A percentile compares a stretch with the other conserved stretches of the same genome.
phyloP scores from a whole-genome alignment of 2,113 vertebrate species.

The Dasypus novemcinctus region DNA sequence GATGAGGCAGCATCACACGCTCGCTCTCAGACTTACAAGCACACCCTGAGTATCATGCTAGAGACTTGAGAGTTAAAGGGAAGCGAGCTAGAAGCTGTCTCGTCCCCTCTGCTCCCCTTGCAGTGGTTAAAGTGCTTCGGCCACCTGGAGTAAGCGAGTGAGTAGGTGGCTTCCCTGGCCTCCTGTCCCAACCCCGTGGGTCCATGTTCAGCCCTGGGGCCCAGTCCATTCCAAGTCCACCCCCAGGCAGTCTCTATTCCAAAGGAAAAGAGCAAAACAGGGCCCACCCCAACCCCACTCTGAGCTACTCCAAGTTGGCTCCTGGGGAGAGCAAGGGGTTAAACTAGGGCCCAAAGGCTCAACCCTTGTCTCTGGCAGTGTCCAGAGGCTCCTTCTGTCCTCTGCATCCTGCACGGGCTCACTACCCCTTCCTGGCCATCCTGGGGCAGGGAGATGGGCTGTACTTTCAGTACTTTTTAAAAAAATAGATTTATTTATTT shows the following conservation, averaged over 20 bases:
- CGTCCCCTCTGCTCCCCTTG: slow-evolving; percentile 34
- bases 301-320: slow-evolving; percentile 66
- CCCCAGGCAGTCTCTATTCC: slow-evolving; percentile 60
- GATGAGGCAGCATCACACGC: background rate
- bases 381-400: slow-evolving; percentile 62
- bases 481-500: too few relatives aligned
- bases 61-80: background rate
- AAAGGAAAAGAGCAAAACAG: slow-evolving; percentile 67
- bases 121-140: slow-evolving; percentile 72
- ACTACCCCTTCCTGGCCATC: background rate
- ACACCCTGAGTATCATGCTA: background rate
- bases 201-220: background rate
- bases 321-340: slow-evolving; percentile 47
- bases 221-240: slow-evolving; percentile 28
- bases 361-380: slow-evolving; percentile 63
- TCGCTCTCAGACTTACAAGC: background rate
- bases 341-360: slow-evolving; percentile 56
- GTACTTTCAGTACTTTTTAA: slow-evolving; percentile 85
- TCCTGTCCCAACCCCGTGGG: background rate
- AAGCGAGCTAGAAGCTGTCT: slow-evolving; percentile 60
- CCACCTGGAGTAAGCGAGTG: slow-evolving; percentile 41
- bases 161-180: background rate
- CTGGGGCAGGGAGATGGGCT: slow-evolving; percentile 5
- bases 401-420: slow-evolving; percentile 51
- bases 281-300: slow-evolving; percentile 52